Base-by-base conservation (phyloP, 1,140 invertebrate genomes). In the Frieseomelitta varia region DNA sequence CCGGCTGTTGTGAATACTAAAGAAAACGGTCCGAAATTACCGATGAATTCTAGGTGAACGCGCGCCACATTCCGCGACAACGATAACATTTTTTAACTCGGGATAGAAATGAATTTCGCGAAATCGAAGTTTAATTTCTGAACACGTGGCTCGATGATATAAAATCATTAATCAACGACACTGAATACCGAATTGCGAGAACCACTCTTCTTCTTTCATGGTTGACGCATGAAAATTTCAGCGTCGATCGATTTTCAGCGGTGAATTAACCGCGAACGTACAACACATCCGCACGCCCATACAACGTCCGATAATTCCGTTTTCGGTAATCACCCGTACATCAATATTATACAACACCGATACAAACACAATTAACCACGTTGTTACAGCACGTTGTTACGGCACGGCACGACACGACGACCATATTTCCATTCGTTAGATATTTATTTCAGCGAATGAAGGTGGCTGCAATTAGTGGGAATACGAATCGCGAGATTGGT, bases 281-380 rank as follows among this genome's bases (percentile, higher is more conserved):
- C 80, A 72, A 24, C 30, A 24, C 30, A 69, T 34, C 63, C 39
- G 21, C 8, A 55, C 8, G 12, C 19, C 47, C 53, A 24, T 39
- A 2, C 39, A 47, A 47, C 39, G 39, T 47, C 24, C 56, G 24
- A 30, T 76, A 68, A 82, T 76, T 58, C 53, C 34, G 73, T 76
- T 82, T 82, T 82, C n/a, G 73, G 34, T 82, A 58, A 82, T 82
- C 73, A 77, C 19, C 81, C 30, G 30, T 21, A 73, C 73, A 58
- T 77, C 81, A 77, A 82, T 77, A 76, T 76, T 69, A 76, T 82
- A 82, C 73, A 53, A 77, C n/a, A 67, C 39, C 73, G 53, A 68
- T 82, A 58, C 53, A 75, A 76, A 77, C 34, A 58, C 76, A 72
- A 84, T 79, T 78, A 84, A 72, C 76, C 67, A n/a, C 4, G 55